phyloP scores from a whole-genome alignment of 1,140 invertebrate genomes.

The Acromyrmex echinatior region DNA sequence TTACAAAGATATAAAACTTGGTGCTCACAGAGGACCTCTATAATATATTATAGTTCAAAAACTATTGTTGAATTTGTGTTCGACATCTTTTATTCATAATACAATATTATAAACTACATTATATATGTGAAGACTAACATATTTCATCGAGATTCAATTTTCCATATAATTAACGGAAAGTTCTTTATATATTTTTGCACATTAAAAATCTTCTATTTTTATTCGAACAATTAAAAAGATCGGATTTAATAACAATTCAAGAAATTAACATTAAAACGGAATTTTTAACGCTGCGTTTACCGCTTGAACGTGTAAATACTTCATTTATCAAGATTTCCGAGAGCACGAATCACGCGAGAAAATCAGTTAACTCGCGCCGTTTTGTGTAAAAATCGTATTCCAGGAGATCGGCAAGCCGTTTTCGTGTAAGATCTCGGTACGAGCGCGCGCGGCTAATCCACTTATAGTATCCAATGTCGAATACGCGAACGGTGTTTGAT shows the following conservation, averaged over 20 bases:
- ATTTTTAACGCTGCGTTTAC: background rate
- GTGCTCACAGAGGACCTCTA: too few relatives aligned
- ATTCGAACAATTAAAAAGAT: background rate
- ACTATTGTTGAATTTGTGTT: too few relatives aligned
- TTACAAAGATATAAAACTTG: too few relatives aligned
- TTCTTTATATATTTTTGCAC: too few relatives aligned
- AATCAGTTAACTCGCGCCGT: conserved; percentile 21
- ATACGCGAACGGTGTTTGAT: conserved; percentile 80
- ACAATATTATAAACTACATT: too few relatives aligned
- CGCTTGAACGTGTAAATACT: conserved; percentile 17
- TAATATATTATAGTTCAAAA: too few relatives aligned
- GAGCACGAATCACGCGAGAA: conserved; percentile 17
- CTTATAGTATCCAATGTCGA: conserved; percentile 84
- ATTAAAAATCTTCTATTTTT: background rate
- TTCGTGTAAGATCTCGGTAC: conserved; percentile 60
- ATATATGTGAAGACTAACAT: too few relatives aligned
- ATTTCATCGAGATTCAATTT: too few relatives aligned
- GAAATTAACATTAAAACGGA: conserved; percentile 5
- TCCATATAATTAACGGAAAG: too few relatives aligned
- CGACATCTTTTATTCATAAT: too few relatives aligned
- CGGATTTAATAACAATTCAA: background rate
- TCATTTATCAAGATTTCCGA: conserved; percentile 39
- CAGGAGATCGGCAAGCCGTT: conserved; percentile 67
- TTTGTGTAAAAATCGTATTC: conserved; percentile 24
- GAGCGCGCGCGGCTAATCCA: conserved; percentile 78